Evolutionary conservation across 1,140 invertebrate species (phyloP), one percentile per base, ranked within the genome.

Genomic region (Subanguina moxae): DNA sequence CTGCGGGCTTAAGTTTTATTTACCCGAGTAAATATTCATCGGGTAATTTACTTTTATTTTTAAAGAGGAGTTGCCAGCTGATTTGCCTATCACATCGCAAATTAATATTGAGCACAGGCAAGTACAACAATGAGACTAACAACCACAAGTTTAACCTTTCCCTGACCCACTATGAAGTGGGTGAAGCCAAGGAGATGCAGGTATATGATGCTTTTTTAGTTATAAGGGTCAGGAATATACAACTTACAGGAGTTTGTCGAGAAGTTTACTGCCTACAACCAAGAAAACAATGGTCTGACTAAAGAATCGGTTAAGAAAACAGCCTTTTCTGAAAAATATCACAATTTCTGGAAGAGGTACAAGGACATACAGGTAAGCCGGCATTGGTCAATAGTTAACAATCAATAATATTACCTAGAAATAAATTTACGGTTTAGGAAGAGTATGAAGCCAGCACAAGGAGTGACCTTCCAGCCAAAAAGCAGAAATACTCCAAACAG

Each of bases 221-320:
- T n/a, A n/a, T n/a, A n/a, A n/a, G n/a, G n/a, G n/a, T n/a, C n/a
- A n/a, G n/a, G n/a, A n/a, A n/a, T n/a, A n/a, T n/a, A n/a, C n/a
- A n/a, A n/a, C n/a, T n/a, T n/a, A n/a, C n/a, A n/a, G n/a, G 65
- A 67, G 63, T 67, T 67, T 43, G 43, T 66, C 25, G 65, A 67
- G 19, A 56, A 62, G 13, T 67, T 67, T 65, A 27, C 63, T 5
- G 28, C 28, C 13, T 61, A 61, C 27, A 25, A 52, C 3, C 48
- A 52, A 52, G 48, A 52, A 52, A 52, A 3, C n/a, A 52, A 52
- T 52, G 48, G 23, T 38, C 11, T 11, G 48, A 52, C 48, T n/a
- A n/a, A 21, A 52, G 3, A 52, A 52, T 3, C 3, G 15, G 23
- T 52, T 15, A 52, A 7, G 3, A 52, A 52, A 25, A 52, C 1